These are phyloP conservation scores for Caracal caracal DNA, from an alignment of 2,113 vertebrate genomes.

Conservation along the genomic window DNA sequence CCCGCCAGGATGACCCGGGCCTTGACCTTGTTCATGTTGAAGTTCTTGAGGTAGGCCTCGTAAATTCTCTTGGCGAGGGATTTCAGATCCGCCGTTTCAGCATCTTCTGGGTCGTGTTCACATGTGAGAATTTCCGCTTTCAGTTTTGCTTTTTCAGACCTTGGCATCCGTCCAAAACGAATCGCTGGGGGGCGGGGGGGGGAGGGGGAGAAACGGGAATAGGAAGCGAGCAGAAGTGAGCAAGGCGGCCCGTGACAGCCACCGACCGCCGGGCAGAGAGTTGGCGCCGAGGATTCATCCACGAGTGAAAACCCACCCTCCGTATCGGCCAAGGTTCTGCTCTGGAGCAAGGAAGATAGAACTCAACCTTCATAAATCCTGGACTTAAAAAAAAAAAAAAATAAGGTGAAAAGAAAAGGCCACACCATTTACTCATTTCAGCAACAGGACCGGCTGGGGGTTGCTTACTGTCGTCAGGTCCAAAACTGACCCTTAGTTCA, in stretches of 20 bases:
- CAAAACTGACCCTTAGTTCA: accelerated
- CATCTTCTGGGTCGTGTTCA: slow-evolving; percentile 89
- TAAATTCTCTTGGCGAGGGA: slow-evolving; percentile 95
- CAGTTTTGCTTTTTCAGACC: slow-evolving; percentile 97
- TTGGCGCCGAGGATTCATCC: accelerated
- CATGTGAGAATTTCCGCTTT: slow-evolving; percentile 96
- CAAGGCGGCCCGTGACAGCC: accelerated
- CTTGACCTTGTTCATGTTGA: slow-evolving; percentile 99
- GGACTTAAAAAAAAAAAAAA: too few relatives aligned
- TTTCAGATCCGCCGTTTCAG: slow-evolving; percentile 93
- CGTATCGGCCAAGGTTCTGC: accelerated
- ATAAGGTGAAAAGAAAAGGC: too few relatives aligned
- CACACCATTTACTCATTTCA: accelerated
- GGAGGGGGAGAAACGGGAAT: neutral
- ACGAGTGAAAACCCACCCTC: accelerated
- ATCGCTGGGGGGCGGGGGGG: slow-evolving; percentile 88
- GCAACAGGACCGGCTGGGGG: neutral
- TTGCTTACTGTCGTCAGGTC: accelerated
- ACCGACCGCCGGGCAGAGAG: accelerated
- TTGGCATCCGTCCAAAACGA: slow-evolving; percentile 98
- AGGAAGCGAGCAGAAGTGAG: neutral
- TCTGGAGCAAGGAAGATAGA: neutral
- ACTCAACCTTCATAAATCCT: accelerated
- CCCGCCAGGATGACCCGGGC: slow-evolving; percentile 96
- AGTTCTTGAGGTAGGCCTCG: slow-evolving; percentile 98